phyloP scores from a whole-genome alignment of 2,888 invertebrate species.

The Palloptera scutellata region DNA sequence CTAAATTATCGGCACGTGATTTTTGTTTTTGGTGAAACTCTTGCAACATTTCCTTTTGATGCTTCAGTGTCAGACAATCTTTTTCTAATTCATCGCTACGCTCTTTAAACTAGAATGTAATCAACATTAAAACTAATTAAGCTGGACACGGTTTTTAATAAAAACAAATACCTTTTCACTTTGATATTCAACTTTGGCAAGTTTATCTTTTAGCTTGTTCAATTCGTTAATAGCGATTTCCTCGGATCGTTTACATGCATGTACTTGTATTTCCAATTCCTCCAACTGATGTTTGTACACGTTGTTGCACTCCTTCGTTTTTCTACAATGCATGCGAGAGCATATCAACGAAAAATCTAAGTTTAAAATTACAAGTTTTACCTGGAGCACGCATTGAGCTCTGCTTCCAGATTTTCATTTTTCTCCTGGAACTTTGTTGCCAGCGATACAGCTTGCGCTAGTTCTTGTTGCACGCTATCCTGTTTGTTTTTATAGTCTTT shows the following conservation, averaged over 20 bases:
- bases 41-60: conserved; percentile 66
- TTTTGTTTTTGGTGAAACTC: conserved; percentile 67
- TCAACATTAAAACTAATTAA: background rate
- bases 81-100: conserved; percentile 70
- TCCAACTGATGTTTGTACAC: conserved; percentile 62
- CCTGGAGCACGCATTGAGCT: conserved; percentile 63
- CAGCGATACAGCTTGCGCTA: conserved; percentile 75
- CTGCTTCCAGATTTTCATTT: conserved; percentile 67
- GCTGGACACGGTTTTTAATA: background rate
- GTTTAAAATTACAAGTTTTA: conserved; percentile 29
- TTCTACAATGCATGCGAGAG: conserved; percentile 21
- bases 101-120: conserved; percentile 58
- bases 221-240: conserved; percentile 58
- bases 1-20: conserved; percentile 65
- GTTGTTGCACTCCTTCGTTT: conserved; percentile 42
- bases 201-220: conserved; percentile 64
- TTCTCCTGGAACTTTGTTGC: conserved; percentile 75
- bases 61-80: conserved; percentile 68
- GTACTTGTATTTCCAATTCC: conserved; percentile 61
- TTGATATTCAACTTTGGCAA: conserved; percentile 64
- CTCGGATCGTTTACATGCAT: conserved; percentile 59
- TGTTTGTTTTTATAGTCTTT: conserved; percentile 65
- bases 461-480: conserved; percentile 73
- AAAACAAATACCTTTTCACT: conserved; percentile 65
- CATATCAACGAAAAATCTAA: background rate